Percentiles rank a stretch among this genome's conserved stretches.
Evolutionary conservation across 2,113 vertebrate genomes (phyloP).

Genomic region (Cavia porcellus): DNA sequence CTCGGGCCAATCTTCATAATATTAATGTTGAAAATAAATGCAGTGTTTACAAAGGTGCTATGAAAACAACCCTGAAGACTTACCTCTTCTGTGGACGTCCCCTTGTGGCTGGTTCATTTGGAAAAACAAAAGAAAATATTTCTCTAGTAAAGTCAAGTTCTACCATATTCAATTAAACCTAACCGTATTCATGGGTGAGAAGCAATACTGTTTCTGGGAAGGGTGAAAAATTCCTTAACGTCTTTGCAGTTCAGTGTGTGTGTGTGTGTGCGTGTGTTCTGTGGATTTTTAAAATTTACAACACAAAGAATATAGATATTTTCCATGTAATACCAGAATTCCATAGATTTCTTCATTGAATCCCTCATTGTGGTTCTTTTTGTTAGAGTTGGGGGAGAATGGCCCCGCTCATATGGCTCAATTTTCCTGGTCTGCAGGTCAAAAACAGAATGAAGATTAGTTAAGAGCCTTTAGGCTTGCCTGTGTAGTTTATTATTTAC

Average conservation of each 20-base stretch:
- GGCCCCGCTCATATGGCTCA: neutral
- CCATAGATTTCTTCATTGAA: neutral
- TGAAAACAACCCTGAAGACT: neutral
- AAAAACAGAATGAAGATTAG: conserved; percentile 4
- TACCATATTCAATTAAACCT: neutral
- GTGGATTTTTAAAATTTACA: neutral
- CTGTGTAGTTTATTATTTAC: neutral
- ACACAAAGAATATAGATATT: neutral
- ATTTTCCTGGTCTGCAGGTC: neutral
- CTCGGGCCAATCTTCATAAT: neutral
- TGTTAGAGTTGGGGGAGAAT: neutral
- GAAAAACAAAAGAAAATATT: neutral
- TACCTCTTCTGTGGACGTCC: neutral
- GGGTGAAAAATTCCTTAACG: neutral
- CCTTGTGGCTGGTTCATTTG: neutral
- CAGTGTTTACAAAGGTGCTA: neutral
- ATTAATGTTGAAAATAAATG: conserved; percentile 36
- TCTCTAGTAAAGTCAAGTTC: neutral
- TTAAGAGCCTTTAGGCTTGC: neutral
- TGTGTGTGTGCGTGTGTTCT: neutral
- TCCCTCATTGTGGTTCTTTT: neutral
- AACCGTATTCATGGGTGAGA: neutral
- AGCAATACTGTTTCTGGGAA: neutral
- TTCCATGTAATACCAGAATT: neutral
- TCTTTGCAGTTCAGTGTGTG: neutral